Evolutionary conservation across 2,888 invertebrate species (phyloP).

Genomic region (Lapara coniferarum): DNA sequence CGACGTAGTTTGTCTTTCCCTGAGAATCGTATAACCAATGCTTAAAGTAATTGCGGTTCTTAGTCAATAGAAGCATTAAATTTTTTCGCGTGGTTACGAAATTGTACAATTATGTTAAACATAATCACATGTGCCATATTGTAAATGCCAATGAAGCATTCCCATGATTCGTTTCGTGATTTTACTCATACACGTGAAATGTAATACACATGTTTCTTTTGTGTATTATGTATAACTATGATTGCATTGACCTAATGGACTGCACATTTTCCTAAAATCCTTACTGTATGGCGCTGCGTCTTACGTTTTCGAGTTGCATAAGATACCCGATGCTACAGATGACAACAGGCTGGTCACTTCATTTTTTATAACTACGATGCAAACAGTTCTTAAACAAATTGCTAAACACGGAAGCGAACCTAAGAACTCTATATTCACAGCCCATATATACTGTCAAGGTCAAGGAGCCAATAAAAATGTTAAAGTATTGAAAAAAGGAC

Average conservation of each 20-base stretch:
- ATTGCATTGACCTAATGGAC: background rate
- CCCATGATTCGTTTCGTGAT: background rate
- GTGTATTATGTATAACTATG: background rate
- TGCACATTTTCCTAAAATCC: background rate
- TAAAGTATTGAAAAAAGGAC: background rate
- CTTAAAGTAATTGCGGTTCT: background rate
- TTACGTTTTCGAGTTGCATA: background rate
- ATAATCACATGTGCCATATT: conserved; percentile 4
- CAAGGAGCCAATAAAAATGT: background rate
- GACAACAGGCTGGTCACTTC: no score
- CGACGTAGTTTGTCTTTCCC: background rate
- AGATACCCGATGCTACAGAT: no score
- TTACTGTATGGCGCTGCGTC: background rate
- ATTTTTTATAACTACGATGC: no score
- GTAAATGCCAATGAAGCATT: background rate
- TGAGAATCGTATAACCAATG: background rate
- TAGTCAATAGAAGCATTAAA: background rate
- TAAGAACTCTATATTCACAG: background rate
- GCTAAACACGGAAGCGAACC: background rate
- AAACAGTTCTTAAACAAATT: no score
- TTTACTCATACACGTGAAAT: background rate
- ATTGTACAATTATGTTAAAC: conserved; percentile 7
- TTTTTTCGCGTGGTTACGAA: background rate
- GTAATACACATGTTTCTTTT: background rate
- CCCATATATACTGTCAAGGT: background rate